phyloP scores from a whole-genome alignment of 2,113 vertebrate genomes.

The Salvelinus alpinus region DNA sequence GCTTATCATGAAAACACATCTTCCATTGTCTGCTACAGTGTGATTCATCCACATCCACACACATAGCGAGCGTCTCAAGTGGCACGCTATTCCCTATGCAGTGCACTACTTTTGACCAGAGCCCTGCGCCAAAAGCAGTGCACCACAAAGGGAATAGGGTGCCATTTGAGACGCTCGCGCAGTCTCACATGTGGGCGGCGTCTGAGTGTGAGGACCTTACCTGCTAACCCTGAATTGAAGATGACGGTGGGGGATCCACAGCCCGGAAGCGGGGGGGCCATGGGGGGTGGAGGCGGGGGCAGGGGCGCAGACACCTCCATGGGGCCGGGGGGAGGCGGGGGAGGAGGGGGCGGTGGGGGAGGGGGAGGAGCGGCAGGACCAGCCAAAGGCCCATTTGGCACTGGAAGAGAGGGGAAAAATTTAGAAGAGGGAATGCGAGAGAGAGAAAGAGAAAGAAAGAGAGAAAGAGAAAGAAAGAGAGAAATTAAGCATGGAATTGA shows the following conservation, averaged over 20 bases:
- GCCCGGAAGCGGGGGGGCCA: constrained; percentile 85
- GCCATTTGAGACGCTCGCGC: not conserved
- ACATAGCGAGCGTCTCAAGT: not conserved
- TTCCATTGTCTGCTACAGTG: not conserved
- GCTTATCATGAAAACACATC: not conserved
- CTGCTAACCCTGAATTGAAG: constrained; percentile 89
- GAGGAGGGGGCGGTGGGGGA: constrained; percentile 70
- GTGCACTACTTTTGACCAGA: too few relatives aligned
- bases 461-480: not conserved
- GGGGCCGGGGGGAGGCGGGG: constrained; percentile 50
- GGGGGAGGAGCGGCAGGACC: constrained; percentile 68
- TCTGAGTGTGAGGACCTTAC: constrained; percentile 63
- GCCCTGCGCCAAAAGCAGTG: too few relatives aligned
- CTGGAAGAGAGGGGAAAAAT: constrained; percentile 56
- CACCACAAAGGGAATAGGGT: not conserved
- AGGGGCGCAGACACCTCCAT: constrained; percentile 68
- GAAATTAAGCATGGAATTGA: not conserved
- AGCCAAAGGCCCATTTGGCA: constrained; percentile 74
- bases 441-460: not conserved
- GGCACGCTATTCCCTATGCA: too few relatives aligned
- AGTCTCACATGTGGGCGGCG: not conserved
- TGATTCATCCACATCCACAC: not conserved
- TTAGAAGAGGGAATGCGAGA: not conserved
- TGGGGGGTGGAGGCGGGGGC: constrained; percentile 74
- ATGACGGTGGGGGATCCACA: constrained; percentile 86